Evolutionary conservation across 2,888 invertebrate genomes (phyloP), one percentile per base, ranked within the genome.

Genomic region (Drosophila atroscutellata): DNA sequence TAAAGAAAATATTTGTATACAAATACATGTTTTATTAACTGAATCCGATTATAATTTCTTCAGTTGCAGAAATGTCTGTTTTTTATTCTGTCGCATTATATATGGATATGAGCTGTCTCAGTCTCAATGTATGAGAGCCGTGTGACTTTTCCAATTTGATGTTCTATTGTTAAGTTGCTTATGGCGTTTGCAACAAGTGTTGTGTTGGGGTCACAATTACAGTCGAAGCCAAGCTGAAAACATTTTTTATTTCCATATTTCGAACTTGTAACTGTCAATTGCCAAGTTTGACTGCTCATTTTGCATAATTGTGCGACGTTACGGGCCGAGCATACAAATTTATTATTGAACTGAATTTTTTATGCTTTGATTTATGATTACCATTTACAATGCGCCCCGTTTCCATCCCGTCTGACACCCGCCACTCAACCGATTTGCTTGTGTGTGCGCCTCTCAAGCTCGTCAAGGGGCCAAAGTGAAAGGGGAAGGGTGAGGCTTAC

Each of bases 321-420:
- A 77, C 77, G 67, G 77, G 70, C 62, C 59, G 54, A 58, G 89
- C 77, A 89, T 87, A 89, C 85, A 81, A 87, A 89, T 86, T 81
- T 83, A 77, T 85, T 86, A 87, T 87, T 81, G 89, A 87, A 87
- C 80, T 80, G 63, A 74, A 77, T 70, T 85, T 81, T 82, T 80
- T 82, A 86, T 89, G 86, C 75, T 83, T 86, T 86, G 86, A 89
- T 89, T 89, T 86, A 86, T 86, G 86, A 82, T 79, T 71, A 72
- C 75, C 75, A 70, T 82, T 80, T 57, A 52, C 60, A 34, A n/a
- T 24, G 18, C 28, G 45, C 36, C 20, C 37, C 13, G 18, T 18
- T 24, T 34, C 63, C 18, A 45, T 20, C 11, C 20, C 39, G 42
- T 11, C 36, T 13, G 34, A n/a, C 24, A 20, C 42, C 32, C 60